A percentile compares a stretch with the other conserved stretches of the same genome.
Conservation (phyloP, 64 coral and sea anemone species). For the Actinia tenebrosa region DNA sequence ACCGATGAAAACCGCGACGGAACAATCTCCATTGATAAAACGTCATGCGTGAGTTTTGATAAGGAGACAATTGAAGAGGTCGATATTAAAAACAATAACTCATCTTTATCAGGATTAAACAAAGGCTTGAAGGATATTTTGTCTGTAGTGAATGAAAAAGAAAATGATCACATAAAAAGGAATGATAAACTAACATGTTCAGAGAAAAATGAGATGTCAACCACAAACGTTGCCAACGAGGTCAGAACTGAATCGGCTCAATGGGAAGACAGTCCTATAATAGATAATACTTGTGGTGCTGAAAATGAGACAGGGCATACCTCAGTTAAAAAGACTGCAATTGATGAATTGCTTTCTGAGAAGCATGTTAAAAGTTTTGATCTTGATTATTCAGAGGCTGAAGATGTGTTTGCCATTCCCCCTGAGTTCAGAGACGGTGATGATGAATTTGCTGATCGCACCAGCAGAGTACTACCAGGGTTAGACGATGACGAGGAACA, state of each 20-base stretch:
- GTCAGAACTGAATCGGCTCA: background rate
- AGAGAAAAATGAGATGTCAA: background rate
- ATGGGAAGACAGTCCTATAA: background rate
- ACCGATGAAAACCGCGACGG: background rate
- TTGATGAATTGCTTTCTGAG: background rate
- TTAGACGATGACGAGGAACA: background rate
- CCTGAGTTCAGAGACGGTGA: background rate
- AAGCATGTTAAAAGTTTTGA: background rate
- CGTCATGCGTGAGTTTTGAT: background rate
- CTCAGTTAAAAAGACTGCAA: background rate
- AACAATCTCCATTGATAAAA: background rate
- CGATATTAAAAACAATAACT: constrained; percentile 21
- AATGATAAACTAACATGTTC: background rate
- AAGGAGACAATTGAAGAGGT: background rate
- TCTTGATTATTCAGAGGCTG: background rate
- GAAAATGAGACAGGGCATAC: background rate
- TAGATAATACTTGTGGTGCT: background rate
- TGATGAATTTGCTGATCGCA: background rate
- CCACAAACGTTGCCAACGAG: background rate
- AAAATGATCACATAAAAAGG: background rate
- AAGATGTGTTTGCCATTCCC: background rate
- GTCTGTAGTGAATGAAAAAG: background rate
- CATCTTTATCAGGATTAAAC: constrained; percentile 22
- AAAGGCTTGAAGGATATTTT: background rate
- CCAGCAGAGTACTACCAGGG: background rate